Conservation (phyloP, 2,888 invertebrate genomes). For the Epinotia nisella region DNA sequence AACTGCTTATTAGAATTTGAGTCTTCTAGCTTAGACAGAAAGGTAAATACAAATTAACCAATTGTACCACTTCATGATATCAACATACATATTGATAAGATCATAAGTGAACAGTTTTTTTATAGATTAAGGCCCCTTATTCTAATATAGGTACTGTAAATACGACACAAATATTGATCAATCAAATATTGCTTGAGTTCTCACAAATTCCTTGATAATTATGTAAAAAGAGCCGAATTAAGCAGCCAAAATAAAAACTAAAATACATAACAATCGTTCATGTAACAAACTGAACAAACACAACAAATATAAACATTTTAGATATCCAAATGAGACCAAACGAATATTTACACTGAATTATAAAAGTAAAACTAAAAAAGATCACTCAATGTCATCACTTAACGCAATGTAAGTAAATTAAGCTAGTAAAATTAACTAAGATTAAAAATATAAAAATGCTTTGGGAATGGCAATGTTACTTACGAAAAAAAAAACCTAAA, state of each 20-base stretch:
- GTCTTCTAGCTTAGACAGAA: too few species aligned
- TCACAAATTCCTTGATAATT: background rate
- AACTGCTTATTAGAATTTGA: too few species aligned
- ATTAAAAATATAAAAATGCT: slow-evolving; percentile 21
- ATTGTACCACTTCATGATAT: too few species aligned
- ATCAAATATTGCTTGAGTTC: slow-evolving; percentile 21
- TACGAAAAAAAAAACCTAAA: slow-evolving; percentile 27
- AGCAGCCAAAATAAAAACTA: background rate
- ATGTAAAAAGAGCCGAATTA: background rate
- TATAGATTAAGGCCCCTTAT: slow-evolving; percentile 16
- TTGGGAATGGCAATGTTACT: slow-evolving; percentile 29
- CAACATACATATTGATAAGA: background rate
- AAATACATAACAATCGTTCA: slow-evolving; percentile 11
- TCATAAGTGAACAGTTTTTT: background rate
- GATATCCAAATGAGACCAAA: slow-evolving; percentile 41
- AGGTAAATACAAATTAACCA: too few species aligned
- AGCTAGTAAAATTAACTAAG: slow-evolving; percentile 15
- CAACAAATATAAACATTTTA: slow-evolving; percentile 40
- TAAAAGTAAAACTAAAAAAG: slow-evolving; percentile 32
- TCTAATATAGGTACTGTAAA: slow-evolving; percentile 21
- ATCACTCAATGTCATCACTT: slow-evolving; percentile 39
- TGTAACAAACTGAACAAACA: slow-evolving; percentile 19
- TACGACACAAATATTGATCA: slow-evolving; percentile 20
- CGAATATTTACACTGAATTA: slow-evolving; percentile 37
- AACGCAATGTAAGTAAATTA: slow-evolving; percentile 9